A percentile compares a stretch with the other conserved stretches of the same genome.
phyloP scores from a whole-genome alignment of 2,797 vertebrate species.

The Manis pentadactyla region DNA sequence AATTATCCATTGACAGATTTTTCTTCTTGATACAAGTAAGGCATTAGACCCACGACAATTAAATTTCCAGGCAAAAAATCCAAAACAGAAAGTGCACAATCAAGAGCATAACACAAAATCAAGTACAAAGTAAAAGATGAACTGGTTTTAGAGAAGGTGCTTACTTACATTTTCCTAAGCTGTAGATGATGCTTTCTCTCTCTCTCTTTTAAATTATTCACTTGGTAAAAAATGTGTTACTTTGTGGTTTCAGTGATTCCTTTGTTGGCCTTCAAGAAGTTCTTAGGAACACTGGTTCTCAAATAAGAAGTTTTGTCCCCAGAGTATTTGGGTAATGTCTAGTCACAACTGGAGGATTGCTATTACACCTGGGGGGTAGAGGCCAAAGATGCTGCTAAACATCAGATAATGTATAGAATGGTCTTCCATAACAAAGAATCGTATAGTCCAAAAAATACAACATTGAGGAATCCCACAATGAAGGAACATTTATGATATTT shows the following conservation, averaged over 20 bases:
- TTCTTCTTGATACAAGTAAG: neutral
- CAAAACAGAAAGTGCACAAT: neutral
- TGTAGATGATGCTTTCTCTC: neutral
- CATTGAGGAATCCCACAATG: neutral
- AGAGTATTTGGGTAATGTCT: neutral
- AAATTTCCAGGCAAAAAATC: neutral
- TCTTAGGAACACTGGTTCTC: neutral
- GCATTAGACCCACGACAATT: neutral
- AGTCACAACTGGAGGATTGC: neutral
- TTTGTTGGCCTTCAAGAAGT: neutral
- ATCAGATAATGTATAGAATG: neutral
- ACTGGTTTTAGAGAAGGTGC: neutral
- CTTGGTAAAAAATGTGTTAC: neutral
- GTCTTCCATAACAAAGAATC: neutral
- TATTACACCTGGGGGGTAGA: neutral
- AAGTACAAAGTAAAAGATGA: neutral
- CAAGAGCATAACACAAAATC: neutral
- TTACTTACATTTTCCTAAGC: neutral
- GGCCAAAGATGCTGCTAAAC: neutral
- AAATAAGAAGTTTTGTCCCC: neutral
- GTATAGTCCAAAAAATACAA: neutral
- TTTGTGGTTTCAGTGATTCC: neutral
- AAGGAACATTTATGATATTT: neutral
- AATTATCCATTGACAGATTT: neutral
- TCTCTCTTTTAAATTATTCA: too few species aligned